Evolutionary conservation across 1,140 invertebrate genomes (phyloP), one percentile per base, ranked within the genome.

Genomic region (Caenorhabditis elegans): DNA sequence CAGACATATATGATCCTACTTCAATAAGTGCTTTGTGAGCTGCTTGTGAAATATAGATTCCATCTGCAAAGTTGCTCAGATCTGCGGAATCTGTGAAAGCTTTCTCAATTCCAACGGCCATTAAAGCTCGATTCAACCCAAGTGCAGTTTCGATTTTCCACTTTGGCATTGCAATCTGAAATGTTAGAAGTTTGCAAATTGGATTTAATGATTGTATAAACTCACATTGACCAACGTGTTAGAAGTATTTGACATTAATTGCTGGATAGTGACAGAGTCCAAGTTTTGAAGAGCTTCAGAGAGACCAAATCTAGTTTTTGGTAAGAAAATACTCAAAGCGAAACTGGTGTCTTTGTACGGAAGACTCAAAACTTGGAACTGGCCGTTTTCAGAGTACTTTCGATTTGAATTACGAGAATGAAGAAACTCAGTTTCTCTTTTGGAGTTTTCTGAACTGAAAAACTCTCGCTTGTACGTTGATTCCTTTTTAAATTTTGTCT

Each of bases 341-440:
- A 48, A 80, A 11, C n/a, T 55, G 2, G 43, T 22, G 22, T 80
- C 79, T 36, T 80, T 75, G 60, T 80, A 80, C 22, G 55, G 55
- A 19, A 80, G 79, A 75, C 49, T 75, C 11, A 80, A 24, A 5
- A 80, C 49, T 55, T 80, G 53, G 31, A 53, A 53, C 22, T 80
- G 39, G 17, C 75, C 79, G 19, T 53, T 76, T 22, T 79, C 77
- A 13, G 19, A 34, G n/a, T 79, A 79, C 31, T 13, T 43, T 34
- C 77, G n/a, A n/a, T 53, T 10, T 79, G n/a, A 49, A 75, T 60
- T n/a, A 26, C 43, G 5, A n/a, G 48, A 26, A 22, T 47, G 15
- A 10, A 80, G 34, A 26, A 60, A 80, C 15, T 70, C 26, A 26
- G 51, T 53, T 15, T 78, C 34, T 15, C 43, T 26, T 76, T 76